These are phyloP conservation scores for Drosophila koepferae DNA, from an alignment of 2,888 invertebrate species.

Conservation along the genomic window DNA sequence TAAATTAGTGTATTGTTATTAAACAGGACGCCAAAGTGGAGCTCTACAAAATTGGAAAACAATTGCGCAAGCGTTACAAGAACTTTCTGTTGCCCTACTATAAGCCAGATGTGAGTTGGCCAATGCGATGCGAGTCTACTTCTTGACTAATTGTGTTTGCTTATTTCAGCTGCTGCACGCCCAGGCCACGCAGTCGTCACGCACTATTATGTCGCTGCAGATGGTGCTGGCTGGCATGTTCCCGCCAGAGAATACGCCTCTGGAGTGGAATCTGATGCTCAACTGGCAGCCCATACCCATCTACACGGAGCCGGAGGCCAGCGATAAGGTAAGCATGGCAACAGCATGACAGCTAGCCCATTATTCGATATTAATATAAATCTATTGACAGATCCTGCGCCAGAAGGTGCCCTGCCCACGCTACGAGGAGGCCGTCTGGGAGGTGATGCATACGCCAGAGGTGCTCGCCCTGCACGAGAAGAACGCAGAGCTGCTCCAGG, in stretches of 20 bases:
- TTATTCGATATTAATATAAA: not conserved
- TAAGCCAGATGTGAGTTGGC: constrained; percentile 85
- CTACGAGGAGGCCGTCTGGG: constrained; percentile 86
- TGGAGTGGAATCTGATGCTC: constrained; percentile 87
- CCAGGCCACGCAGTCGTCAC: constrained; percentile 89
- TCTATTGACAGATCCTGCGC: constrained; percentile 85
- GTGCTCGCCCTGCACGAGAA: constrained; percentile 85
- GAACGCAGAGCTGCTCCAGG: constrained; percentile 86
- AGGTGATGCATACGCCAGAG: constrained; percentile 85
- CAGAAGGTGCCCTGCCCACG: constrained; percentile 88
- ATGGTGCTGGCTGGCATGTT: constrained; percentile 90
- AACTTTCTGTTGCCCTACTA: constrained; percentile 87
- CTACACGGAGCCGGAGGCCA: constrained; percentile 87
- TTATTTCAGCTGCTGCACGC: constrained; percentile 86
- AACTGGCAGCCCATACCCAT: constrained; percentile 93
- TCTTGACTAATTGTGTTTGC: not conserved
- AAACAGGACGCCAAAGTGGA: constrained; percentile 88
- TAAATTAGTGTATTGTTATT: no score
- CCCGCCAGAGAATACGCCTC: constrained; percentile 86
- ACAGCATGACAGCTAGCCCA: not conserved
- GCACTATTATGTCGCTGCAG: constrained; percentile 90
- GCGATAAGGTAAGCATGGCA: constrained; percentile 85
- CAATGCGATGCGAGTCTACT: not conserved
- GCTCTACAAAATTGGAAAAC: constrained; percentile 88
- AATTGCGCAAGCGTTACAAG: constrained; percentile 87